A percentile compares a stretch with the other conserved stretches of the same genome.
These are phyloP conservation scores for Nowickia ferox DNA, from an alignment of 2,888 invertebrate genomes.

Conservation along the genomic window DNA sequence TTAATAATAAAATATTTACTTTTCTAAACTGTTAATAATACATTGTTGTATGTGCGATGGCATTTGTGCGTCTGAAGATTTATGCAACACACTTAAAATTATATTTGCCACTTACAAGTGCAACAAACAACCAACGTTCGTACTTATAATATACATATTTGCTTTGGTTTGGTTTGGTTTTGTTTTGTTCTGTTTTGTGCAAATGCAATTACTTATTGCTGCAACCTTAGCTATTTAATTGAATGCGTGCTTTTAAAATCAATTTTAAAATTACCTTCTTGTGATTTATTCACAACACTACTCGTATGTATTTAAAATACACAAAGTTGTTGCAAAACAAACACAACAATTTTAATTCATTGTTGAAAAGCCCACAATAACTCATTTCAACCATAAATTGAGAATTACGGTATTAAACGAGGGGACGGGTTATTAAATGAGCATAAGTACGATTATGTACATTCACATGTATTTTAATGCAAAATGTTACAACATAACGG, in stretches of 20 bases:
- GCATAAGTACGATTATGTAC: too few species aligned
- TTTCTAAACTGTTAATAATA: slow-evolving; percentile 63
- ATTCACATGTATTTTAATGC: too few species aligned
- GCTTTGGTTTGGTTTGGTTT: neutral
- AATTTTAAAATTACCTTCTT: slow-evolving; percentile 58
- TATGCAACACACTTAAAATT: slow-evolving; percentile 63
- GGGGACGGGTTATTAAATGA: neutral
- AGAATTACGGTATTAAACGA: slow-evolving; percentile 41
- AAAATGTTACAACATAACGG: too few species aligned
- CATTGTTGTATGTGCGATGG: slow-evolving; percentile 32
- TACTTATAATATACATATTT: too few species aligned
- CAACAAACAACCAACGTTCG: neutral
- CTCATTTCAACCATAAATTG: slow-evolving; percentile 4
- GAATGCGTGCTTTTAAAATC: slow-evolving; percentile 63
- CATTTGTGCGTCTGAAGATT: slow-evolving; percentile 45
- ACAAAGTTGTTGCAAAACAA: slow-evolving; percentile 22
- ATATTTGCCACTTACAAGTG: slow-evolving; percentile 23
- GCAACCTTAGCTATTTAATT: slow-evolving; percentile 23
- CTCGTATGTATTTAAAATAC: slow-evolving; percentile 2
- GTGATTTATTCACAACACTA: slow-evolving; percentile 20
- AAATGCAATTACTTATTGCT: slow-evolving; percentile 21
- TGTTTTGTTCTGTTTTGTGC: neutral
- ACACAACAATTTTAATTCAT: neutral
- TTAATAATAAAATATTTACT: slow-evolving; percentile 50
- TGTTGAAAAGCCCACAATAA: neutral